Percentiles rank a stretch among this genome's conserved stretches.
These are phyloP conservation scores for Rhadinocentrus ornatus DNA, from an alignment of 2,797 vertebrate genomes.

Conservation along the genomic window DNA sequence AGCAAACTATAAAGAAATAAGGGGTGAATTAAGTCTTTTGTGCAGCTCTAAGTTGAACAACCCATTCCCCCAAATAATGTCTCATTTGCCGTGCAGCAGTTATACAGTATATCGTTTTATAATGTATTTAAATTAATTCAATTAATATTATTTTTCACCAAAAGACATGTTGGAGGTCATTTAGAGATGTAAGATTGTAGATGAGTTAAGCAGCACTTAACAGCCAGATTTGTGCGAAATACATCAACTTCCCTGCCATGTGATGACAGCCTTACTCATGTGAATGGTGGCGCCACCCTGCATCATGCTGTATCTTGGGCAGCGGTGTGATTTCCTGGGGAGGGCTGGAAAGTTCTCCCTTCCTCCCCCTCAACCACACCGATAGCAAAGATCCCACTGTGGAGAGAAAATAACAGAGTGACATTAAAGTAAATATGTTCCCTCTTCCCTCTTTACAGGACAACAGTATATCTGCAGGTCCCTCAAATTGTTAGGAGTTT, in stretches of 20 bases:
- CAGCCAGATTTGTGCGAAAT: too few relatives aligned
- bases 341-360: conserved; percentile 55
- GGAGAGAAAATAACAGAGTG: conserved; percentile 42
- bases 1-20: too few relatives aligned
- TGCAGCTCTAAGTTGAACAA: background rate
- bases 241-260: conserved; percentile 47
- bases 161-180: too few relatives aligned
- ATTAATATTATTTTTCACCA: too few relatives aligned
- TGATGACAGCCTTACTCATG: conserved; percentile 89
- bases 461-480: conserved; percentile 54
- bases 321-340: conserved; percentile 84
- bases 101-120: background rate
- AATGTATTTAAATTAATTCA: too few relatives aligned
- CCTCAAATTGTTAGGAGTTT: background rate
- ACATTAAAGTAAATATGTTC: conserved; percentile 19
- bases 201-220: too few relatives aligned
- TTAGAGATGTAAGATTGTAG: too few relatives aligned
- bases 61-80: background rate
- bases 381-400: conserved; percentile 70
- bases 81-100: background rate
- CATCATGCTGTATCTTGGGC: conserved; percentile 61
- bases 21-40: too few relatives aligned
- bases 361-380: conserved; percentile 81
- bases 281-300: conserved; percentile 58
- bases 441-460: conserved; percentile 67